Conservation (phyloP, 2,797 vertebrate genomes). For the Crocidura indochinensis region DNA sequence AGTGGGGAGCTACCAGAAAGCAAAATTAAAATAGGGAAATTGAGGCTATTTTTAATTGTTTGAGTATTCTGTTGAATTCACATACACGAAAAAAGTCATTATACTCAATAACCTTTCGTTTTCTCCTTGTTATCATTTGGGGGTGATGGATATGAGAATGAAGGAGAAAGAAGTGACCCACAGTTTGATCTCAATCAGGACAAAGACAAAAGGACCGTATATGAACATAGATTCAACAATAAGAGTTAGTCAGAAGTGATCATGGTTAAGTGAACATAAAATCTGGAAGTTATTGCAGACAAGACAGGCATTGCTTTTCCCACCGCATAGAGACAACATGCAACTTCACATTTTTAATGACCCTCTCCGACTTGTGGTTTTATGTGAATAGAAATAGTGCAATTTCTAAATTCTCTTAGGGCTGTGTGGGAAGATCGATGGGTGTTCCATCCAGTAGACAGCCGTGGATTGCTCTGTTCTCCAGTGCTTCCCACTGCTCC, state of each 20-base stretch:
- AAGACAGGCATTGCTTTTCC: not conserved
- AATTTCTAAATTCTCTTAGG: not conserved
- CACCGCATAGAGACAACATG: not conserved
- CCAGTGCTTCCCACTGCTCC: rapidly evolving
- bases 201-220: not conserved
- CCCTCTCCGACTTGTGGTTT: not conserved
- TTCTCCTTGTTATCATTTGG: not conserved
- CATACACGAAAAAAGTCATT: not conserved
- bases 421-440: not conserved
- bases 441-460: too few relatives aligned
- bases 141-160: not conserved
- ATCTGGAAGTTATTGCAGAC: not conserved
- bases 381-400: too few relatives aligned
- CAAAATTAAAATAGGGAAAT: not conserved
- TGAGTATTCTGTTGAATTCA: not conserved
- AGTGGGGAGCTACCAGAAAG: not conserved
- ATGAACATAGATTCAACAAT: not conserved
- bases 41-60: not conserved
- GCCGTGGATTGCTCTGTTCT: not conserved
- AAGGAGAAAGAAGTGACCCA: not conserved
- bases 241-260: not conserved
- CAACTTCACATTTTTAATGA: not conserved
- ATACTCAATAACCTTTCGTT: too few relatives aligned
- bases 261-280: not conserved
- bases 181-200: not conserved